These are phyloP conservation scores for Didymodactylos carnosus DNA, from an alignment of 2,888 invertebrate species.

Conservation along the genomic window DNA sequence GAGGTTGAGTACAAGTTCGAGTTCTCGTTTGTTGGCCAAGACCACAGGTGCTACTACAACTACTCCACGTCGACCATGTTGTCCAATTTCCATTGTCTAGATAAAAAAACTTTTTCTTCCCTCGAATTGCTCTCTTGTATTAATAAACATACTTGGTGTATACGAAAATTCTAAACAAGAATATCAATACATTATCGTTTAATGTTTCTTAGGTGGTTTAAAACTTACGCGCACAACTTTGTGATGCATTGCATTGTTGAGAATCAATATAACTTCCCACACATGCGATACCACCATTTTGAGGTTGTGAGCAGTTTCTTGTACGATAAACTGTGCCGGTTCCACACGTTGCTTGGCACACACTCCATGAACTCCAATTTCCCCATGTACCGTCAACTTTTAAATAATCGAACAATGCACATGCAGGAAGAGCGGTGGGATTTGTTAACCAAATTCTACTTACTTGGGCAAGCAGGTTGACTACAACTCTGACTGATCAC, in stretches of 20 bases:
- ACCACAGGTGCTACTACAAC: slow-evolving; percentile 24
- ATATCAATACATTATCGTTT: background rate
- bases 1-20: slow-evolving; percentile 23
- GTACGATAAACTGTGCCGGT: background rate
- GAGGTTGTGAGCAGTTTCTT: background rate
- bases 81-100: background rate
- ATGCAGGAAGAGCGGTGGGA: too few relatives aligned
- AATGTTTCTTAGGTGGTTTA: background rate
- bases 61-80: background rate
- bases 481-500: background rate
- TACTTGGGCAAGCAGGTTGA: too few relatives aligned
- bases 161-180: background rate
- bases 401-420: background rate
- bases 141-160: background rate
- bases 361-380: background rate
- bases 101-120: background rate
- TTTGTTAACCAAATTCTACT: too few relatives aligned
- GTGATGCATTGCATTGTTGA: background rate
- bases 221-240: background rate
- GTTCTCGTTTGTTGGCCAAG: slow-evolving; percentile 16
- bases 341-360: slow-evolving; percentile 4
- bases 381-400: slow-evolving; percentile 4
- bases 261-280: background rate
- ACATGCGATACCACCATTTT: background rate
- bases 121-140: background rate